Conservation (phyloP, 2,113 vertebrate species). For the Pardalotus punctatus region DNA sequence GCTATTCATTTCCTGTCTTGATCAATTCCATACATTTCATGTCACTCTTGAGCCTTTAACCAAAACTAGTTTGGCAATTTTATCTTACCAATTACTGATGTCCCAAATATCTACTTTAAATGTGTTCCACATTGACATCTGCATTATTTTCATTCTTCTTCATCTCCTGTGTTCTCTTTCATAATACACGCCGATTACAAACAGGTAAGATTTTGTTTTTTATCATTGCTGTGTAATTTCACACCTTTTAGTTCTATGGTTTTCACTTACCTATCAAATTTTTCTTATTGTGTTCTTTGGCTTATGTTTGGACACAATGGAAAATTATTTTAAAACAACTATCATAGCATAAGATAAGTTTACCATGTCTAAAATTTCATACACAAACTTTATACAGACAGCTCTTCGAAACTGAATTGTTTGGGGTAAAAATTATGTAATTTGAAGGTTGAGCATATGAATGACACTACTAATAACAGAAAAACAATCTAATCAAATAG, state of each 20-base stretch:
- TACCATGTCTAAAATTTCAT: not conserved
- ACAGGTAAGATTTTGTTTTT: not conserved
- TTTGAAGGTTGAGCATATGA: not conserved
- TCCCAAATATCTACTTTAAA: not conserved
- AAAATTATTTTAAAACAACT: not conserved
- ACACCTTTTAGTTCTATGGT: not conserved
- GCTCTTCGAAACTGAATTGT: not conserved
- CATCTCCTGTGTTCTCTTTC: not conserved
- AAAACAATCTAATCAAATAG: not conserved
- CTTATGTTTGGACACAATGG: not conserved
- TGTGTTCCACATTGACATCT: not conserved
- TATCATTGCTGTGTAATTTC: not conserved
- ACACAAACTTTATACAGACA: not conserved
- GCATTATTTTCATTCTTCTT: not conserved
- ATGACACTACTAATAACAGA: not conserved
- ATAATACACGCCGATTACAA: not conserved
- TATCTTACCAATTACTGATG: not conserved
- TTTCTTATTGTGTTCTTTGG: not conserved
- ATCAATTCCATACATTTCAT: not conserved
- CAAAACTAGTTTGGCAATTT: not conserved
- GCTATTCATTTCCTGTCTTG: not conserved
- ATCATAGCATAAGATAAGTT: not conserved
- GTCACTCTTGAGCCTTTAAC: not conserved
- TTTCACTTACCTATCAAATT: not conserved
- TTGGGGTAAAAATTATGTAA: not conserved